Conservation (phyloP, 2,113 vertebrate species). For the Elephas maximus region DNA sequence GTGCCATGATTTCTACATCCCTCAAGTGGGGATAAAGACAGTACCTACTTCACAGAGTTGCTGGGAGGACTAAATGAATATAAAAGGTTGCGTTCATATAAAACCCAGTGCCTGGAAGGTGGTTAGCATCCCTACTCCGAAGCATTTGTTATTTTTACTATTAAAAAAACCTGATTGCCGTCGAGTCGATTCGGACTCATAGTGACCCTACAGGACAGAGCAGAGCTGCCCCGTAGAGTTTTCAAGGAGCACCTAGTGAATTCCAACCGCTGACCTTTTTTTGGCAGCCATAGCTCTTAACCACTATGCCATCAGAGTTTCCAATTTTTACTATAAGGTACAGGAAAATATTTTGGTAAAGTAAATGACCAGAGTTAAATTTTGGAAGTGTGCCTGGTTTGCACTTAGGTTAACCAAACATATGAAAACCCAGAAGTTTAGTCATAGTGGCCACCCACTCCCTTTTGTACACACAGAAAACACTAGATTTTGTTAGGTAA, state of each 20-base stretch:
- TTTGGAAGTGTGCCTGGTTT: conserved; percentile 55
- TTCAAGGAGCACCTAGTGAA: no score
- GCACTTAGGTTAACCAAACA: conserved; percentile 69
- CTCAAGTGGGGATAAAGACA: neutral
- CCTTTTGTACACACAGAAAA: conserved; percentile 55
- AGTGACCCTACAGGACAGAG: no score
- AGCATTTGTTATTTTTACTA: neutral
- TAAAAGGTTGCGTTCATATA: neutral
- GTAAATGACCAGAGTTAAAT: neutral
- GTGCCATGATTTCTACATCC: neutral
- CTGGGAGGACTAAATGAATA: neutral
- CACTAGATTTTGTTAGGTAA: neutral
- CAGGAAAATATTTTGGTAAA: conserved; percentile 46
- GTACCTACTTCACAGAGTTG: no score
- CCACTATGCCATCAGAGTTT: no score
- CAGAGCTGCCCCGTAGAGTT: no score
- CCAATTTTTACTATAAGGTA: neutral
- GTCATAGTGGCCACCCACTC: conserved; percentile 55
- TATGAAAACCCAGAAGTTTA: conserved; percentile 47
- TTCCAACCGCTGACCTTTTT: no score
- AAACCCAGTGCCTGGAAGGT: neutral
- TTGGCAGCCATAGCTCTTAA: no score
- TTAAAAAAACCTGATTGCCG: no score
- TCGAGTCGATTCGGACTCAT: no score
- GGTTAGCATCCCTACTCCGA: neutral